Percentiles rank a stretch among this genome's conserved stretches.
phyloP scores from a whole-genome alignment of 2,888 invertebrate genomes.

The Serripes groenlandicus region DNA sequence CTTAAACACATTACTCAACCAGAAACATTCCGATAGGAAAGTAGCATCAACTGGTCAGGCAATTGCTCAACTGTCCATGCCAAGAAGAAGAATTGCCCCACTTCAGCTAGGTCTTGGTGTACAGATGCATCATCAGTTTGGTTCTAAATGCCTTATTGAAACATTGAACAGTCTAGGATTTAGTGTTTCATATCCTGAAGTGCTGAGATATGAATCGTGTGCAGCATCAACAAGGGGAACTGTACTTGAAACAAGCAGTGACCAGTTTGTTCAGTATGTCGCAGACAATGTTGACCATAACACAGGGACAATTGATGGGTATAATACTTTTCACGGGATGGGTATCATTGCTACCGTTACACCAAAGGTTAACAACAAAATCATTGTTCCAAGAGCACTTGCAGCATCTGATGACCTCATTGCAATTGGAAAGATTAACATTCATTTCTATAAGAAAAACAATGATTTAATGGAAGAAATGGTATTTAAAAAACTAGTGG shows the following conservation, averaged over 20 bases:
- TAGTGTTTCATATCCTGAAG: conserved; percentile 10
- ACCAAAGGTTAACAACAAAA: neutral
- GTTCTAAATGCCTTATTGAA: conserved; percentile 70
- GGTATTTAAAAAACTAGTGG: too few species aligned
- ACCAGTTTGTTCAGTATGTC: too few species aligned
- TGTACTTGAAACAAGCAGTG: neutral
- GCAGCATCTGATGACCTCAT: too few species aligned
- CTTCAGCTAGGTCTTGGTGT: conserved; percentile 70
- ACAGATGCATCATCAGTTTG: conserved; percentile 72
- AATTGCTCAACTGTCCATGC: conserved; percentile 64
- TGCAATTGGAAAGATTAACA: too few species aligned
- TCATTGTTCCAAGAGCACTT: too few species aligned
- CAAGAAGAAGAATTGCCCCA: conserved; percentile 63
- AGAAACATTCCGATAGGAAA: conserved; percentile 46
- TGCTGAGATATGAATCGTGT: neutral
- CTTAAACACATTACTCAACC: conserved; percentile 46
- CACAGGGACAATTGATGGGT: too few species aligned
- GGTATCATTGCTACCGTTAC: too few species aligned
- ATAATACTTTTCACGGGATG: too few species aligned
- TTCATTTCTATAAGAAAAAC: too few species aligned
- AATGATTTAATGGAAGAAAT: too few species aligned
- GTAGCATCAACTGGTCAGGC: conserved; percentile 66
- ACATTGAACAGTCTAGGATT: conserved; percentile 28
- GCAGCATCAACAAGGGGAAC: neutral
- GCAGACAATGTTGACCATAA: too few species aligned